These are phyloP conservation scores for Fabriciana adippe DNA, from an alignment of 2,888 invertebrate species.

Conservation along the genomic window DNA sequence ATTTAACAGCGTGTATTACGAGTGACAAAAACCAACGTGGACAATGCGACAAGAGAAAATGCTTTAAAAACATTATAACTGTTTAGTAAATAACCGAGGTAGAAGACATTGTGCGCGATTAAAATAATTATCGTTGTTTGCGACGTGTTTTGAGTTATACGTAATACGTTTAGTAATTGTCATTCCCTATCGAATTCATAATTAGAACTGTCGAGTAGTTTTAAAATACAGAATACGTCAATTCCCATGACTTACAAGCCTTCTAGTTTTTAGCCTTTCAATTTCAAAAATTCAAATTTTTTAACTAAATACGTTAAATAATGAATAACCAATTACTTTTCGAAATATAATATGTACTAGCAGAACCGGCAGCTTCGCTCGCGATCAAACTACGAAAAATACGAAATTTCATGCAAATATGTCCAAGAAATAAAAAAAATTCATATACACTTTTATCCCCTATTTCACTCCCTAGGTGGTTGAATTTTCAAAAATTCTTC, in stretches of 20 bases:
- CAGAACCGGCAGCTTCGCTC: too few species aligned
- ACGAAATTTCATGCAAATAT: too few species aligned
- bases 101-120: slow-evolving; percentile 12
- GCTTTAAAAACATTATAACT: slow-evolving; percentile 14
- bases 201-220: background rate
- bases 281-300: too few species aligned
- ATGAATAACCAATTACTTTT: too few species aligned
- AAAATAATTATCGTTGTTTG: slow-evolving; percentile 25
- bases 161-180: background rate
- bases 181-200: background rate
- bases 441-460: too few species aligned
- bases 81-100: slow-evolving; percentile 32
- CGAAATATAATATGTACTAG: too few species aligned
- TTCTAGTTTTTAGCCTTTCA: too few species aligned
- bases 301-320: too few species aligned
- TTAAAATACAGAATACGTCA: background rate
- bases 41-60: slow-evolving; percentile 31
- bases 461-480: too few species aligned
- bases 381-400: too few species aligned
- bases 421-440: too few species aligned
- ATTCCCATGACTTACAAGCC: background rate
- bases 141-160: slow-evolving; percentile 1
- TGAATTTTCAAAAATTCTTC: too few species aligned
- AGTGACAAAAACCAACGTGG: slow-evolving; percentile 19
- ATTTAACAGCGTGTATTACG: slow-evolving; percentile 19